Evolutionary conservation across 2,113 vertebrate species (phyloP).

Genomic region (Gorsachius goisagi): DNA sequence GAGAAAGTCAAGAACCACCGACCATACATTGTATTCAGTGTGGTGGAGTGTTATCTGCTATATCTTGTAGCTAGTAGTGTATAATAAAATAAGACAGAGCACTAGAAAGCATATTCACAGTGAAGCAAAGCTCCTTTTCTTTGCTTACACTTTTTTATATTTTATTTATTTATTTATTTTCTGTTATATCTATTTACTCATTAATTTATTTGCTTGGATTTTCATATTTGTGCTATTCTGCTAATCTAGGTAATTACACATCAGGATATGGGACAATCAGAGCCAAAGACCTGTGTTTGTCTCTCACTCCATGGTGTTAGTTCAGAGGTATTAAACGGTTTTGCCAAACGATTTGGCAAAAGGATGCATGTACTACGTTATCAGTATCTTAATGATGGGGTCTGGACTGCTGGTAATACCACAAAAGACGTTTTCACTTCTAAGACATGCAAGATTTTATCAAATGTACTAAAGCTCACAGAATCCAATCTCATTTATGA

Average conservation of each 20-base stretch:
- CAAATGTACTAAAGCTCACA: background rate
- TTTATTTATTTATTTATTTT: background rate
- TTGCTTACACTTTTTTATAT: background rate
- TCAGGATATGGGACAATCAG: background rate
- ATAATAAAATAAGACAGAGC: background rate
- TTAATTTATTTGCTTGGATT: background rate
- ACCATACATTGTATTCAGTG: rapidly evolving
- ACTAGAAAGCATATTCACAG: background rate
- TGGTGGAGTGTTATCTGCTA: background rate
- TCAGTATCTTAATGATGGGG: background rate
- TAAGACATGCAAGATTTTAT: background rate
- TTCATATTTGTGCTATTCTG: background rate
- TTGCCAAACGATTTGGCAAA: background rate
- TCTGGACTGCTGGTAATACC: background rate
- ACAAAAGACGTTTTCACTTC: background rate
- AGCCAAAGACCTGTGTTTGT: background rate
- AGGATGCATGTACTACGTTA: background rate
- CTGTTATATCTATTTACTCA: background rate
- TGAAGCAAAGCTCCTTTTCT: background rate
- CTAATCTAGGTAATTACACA: background rate
- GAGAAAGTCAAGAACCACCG: background rate
- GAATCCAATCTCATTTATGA: background rate
- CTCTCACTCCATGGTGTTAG: background rate
- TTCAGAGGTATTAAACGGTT: background rate
- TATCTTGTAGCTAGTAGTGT: background rate